phyloP scores from a whole-genome alignment of 2,113 vertebrate species.

The Dromiciops gliroides region DNA sequence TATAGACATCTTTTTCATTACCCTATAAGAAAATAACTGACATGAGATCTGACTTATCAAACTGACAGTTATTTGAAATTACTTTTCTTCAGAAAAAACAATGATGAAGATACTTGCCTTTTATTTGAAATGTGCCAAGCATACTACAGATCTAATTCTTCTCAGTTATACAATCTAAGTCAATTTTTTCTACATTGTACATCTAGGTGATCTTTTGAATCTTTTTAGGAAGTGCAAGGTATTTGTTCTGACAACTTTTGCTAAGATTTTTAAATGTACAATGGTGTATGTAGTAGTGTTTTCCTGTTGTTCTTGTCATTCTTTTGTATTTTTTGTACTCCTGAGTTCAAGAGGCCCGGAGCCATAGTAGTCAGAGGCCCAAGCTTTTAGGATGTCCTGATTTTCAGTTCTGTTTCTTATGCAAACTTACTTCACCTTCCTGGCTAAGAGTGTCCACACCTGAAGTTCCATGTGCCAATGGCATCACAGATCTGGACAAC shows the following conservation, averaged over 20 bases:
- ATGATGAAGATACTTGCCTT: not conserved
- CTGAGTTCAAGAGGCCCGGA: not conserved
- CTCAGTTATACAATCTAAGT: conserved; percentile 7
- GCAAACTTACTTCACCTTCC: not conserved
- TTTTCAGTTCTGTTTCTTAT: not conserved
- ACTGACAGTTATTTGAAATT: conserved; percentile 19
- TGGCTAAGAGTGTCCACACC: not conserved
- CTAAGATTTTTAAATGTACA: not conserved
- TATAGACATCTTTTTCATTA: conserved; percentile 29
- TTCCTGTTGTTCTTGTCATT: not conserved
- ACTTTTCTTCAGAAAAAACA: conserved; percentile 31
- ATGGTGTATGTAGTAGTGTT: not conserved
- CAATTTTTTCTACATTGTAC: not conserved
- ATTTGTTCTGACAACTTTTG: not conserved
- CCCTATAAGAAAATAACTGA: conserved; percentile 56
- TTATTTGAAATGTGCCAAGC: conserved; percentile 21
- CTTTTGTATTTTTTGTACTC: not conserved
- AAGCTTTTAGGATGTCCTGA: not conserved
- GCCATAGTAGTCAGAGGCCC: not conserved
- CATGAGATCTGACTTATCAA: conserved; percentile 37
- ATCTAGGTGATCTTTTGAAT: not conserved
- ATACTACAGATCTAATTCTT: not conserved
- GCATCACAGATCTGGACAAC: not conserved
- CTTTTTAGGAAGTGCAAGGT: conserved; percentile 2
- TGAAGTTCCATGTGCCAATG: not conserved